A percentile compares a stretch with the other conserved stretches of the same genome.
phyloP scores from a whole-genome alignment of 2,797 vertebrate genomes.

The Pterois miles region DNA sequence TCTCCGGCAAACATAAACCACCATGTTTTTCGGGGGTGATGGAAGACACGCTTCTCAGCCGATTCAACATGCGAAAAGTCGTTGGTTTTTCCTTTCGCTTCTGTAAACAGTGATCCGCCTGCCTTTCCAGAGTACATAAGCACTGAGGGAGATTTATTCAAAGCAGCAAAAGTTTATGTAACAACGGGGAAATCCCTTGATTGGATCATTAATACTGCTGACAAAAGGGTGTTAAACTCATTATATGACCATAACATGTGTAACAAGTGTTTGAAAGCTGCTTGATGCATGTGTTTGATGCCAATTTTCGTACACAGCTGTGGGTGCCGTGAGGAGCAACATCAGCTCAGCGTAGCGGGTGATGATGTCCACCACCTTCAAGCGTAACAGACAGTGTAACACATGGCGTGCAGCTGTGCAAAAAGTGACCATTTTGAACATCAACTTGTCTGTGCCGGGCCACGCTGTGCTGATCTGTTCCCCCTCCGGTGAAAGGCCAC shows the following conservation, averaged over 20 bases:
- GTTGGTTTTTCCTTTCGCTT: conserved; percentile 57
- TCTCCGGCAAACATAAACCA: conserved; percentile 80
- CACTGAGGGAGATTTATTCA: conserved; percentile 78
- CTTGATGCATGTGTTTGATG: conserved; percentile 45
- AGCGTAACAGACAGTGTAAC: conserved; percentile 56
- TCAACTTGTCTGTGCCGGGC: conserved; percentile 20
- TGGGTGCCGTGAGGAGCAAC: conserved; percentile 24
- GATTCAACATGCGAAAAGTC: conserved; percentile 74
- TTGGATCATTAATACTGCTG: conserved; percentile 80
- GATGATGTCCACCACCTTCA: conserved; percentile 41
- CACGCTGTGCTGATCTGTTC: conserved; percentile 28
- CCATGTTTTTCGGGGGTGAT: conserved; percentile 61
- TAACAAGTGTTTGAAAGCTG: conserved; percentile 75
- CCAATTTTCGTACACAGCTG: conserved; percentile 8
- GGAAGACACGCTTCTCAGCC: conserved; percentile 79
- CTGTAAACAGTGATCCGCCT: conserved; percentile 64
- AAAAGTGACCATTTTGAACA: conserved; percentile 53
- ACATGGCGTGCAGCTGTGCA: conserved; percentile 78
- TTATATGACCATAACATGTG: conserved; percentile 79
- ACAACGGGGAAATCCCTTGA: conserved; percentile 72
- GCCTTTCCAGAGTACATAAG: conserved; percentile 57
- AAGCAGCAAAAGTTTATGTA: conserved; percentile 73
- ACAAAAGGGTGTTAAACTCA: conserved; percentile 80
- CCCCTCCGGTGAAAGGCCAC: conserved; percentile 51
- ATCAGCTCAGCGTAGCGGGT: conserved; percentile 30